Percentiles rank a stretch among this genome's conserved stretches.
Conservation (phyloP, 2,888 invertebrate genomes). For the Hermodice carunculata region DNA sequence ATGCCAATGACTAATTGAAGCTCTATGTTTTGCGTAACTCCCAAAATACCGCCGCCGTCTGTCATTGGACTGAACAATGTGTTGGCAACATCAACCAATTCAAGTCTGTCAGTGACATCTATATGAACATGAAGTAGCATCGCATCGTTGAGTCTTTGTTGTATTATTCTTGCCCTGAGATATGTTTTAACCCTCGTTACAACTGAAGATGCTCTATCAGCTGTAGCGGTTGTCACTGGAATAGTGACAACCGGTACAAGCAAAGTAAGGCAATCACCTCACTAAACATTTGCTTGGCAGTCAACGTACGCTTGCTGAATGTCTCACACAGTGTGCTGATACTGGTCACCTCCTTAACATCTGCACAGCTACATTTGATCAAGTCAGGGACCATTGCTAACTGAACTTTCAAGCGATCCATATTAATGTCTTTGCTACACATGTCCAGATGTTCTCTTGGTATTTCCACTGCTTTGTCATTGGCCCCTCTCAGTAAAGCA, state of each 20-base stretch:
- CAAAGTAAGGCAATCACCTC: not conserved
- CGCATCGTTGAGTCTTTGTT: conserved; percentile 8
- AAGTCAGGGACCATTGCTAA: not conserved
- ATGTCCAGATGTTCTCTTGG: not conserved
- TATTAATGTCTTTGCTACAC: not conserved
- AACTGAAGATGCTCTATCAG: conserved; percentile 5
- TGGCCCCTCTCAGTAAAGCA: too few relatives aligned
- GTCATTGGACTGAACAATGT: too few relatives aligned
- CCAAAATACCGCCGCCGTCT: too few relatives aligned
- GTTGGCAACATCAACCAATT: too few relatives aligned
- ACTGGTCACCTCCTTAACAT: too few relatives aligned
- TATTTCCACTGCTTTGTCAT: too few relatives aligned
- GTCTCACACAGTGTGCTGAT: not conserved
- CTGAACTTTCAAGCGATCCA: not conserved
- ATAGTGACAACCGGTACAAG: not conserved
- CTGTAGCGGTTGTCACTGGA: conserved; percentile 8
- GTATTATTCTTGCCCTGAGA: not conserved
- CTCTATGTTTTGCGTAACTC: too few relatives aligned
- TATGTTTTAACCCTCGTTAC: conserved; percentile 4
- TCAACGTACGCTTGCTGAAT: not conserved
- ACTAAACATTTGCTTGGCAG: not conserved
- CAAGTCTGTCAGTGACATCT: too few relatives aligned
- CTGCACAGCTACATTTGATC: not conserved
- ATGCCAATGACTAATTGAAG: too few relatives aligned
- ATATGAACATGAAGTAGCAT: conserved; percentile 1